Evolutionary conservation across 1,140 invertebrate species (phyloP), one percentile per base, ranked within the genome.

Genomic region (Delia radicum): DNA sequence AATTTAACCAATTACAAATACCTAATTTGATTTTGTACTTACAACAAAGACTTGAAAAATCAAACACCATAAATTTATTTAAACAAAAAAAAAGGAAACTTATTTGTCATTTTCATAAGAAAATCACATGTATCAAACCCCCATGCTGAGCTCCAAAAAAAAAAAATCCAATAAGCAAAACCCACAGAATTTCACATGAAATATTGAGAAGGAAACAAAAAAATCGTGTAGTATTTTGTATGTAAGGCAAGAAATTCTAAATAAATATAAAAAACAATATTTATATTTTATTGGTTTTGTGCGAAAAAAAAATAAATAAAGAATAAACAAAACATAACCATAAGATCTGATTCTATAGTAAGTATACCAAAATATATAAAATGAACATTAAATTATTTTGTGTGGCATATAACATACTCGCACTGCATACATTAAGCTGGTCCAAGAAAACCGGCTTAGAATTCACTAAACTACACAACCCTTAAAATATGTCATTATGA

Each of bases 221-320:
- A n/a, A n/a, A n/a, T n/a, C n/a, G n/a, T n/a, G n/a, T n/a, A n/a
- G n/a, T n/a, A n/a, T n/a, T n/a, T n/a, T n/a, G n/a, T n/a, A n/a
- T n/a, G n/a, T n/a, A n/a, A n/a, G n/a, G n/a, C 29, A 37, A 37
- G 6, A 37, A 33, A 31, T 69, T 69, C 65, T 37, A 33, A 69
- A 26, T 33, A 33, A 69, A 69, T 33, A 69, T 69, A 18, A 55
- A 55, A 69, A 55, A 31, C 31, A 33, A 69, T 69, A 69, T 69
- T 69, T 69, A 69, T 69, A 37, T 69, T 69, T 69, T 69, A 69
- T 69, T 69, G 65, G 65, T 69, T 69, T 37, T 69, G n/a, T 33
- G 15, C n/a, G 65, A 69, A 69, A 69, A 13, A 28, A 33, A 31
- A 31, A 33, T 12, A 33, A 37, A 69, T 31, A 69, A 21, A 69